Conservation (phyloP, 2,888 invertebrate species). For the Alloplasta piceator region DNA sequence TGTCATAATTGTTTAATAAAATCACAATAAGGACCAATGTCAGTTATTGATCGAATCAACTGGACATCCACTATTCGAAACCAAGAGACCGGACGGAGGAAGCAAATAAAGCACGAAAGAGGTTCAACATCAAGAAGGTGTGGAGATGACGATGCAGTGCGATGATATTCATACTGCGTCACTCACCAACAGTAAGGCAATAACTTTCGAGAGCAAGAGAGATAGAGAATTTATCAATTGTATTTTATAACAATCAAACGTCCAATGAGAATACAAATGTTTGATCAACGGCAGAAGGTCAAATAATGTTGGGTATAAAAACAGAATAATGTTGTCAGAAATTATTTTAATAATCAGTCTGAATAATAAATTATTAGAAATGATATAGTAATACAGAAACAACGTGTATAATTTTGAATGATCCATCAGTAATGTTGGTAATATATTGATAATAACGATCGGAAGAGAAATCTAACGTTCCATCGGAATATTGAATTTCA, state of each 20-base stretch:
- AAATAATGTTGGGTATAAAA: background rate
- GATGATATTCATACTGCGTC: constrained; percentile 26
- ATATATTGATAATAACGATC: no score
- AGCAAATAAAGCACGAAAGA: constrained; percentile 17
- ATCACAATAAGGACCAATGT: background rate
- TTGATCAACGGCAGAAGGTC: background rate
- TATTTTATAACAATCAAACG: constrained; percentile 16
- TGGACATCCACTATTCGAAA: constrained; percentile 2
- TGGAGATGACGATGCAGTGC: background rate
- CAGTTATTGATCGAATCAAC: constrained; percentile 7
- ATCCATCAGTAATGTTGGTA: no score
- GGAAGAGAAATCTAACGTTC: no score
- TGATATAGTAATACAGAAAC: background rate
- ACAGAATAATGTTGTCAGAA: background rate
- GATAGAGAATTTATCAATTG: background rate
- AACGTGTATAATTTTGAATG: no score
- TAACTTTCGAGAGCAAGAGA: background rate
- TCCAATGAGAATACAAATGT: constrained; percentile 9
- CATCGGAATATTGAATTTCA: no score
- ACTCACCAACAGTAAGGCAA: constrained; percentile 6
- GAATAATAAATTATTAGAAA: background rate
- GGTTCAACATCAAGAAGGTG: constrained; percentile 23
- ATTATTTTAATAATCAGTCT: background rate
- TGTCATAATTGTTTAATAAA: no score
- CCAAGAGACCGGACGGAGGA: background rate